Evolutionary conservation across 2,888 invertebrate genomes (phyloP), one percentile per base, ranked within the genome.

Genomic region (Lithophane ornitopus): DNA sequence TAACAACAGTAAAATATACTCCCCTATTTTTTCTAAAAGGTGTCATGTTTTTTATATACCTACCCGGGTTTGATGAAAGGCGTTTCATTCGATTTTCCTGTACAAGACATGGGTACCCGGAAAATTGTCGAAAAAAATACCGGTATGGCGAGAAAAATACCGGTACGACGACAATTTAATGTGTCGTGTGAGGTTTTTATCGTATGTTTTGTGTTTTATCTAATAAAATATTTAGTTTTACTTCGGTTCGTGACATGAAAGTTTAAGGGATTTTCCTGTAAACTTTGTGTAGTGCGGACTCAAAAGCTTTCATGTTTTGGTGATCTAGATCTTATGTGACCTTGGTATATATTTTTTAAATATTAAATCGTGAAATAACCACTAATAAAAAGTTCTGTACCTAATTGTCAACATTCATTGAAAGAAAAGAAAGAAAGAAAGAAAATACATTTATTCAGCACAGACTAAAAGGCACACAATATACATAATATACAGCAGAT

Each of bases 51-150:
- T 34, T 7, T 0, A 26, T 61, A 44, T 58, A 19, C 7, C 22
- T 34, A 14, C 39, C 34, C 49, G 22, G 9, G 19, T 72, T 52
- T 66, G 28, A 61, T 66, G 66, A 26, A 44, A 56, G 63, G 34
- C 28, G 14, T 67, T 63, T 70, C 6, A 58, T 70, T 80, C 67
- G 62, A 80, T 80, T 81, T 67, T n/a, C 59, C 44, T 34, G 12
- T 8, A 34, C n/a, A 41, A 52, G 52, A 54, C 58, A 54, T 46
- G 34, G 44, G 52, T 54, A 41, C 46, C n/a, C 12, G 71, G 65
- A 78, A 83, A 81, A 69, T 61, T 34, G 44, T 8, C 63, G 39
- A 11, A 12, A 16, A 61, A 77, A 68, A 65, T 46, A 68, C 14
- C 6, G 6, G 8, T 26, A 22, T n/a, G 3, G n/a, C 16, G 12